Base-by-base conservation (phyloP, 1,140 invertebrate species). In the Apocrypta bakeri region DNA sequence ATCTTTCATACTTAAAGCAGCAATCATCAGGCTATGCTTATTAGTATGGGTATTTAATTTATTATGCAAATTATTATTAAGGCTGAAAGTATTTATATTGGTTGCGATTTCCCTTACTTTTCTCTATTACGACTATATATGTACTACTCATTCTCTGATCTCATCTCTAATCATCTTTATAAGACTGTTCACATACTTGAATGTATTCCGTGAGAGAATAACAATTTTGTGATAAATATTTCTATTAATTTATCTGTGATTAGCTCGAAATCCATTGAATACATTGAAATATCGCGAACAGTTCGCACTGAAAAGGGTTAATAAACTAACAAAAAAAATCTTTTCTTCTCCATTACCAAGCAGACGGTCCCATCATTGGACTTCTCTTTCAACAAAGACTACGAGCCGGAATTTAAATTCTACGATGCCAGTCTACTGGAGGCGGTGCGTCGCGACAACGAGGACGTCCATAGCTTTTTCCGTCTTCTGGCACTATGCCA, bases 331-430 rank as follows among this genome's bases (percentile, higher is more conserved):
- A 2, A 84, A 37, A 74, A 37, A 81, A 74, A 17, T 11, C 81
- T 24, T 37, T 9, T 80, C 29, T 68, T 25, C 14, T 4, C 24
- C 9, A 66, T n/a, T 84, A 83, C 42, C 83, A 92, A 93, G 4
- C 90, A 97, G 96, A 93, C 93, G 81, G 93, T 95, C 33, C 94
- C 95, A 87, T 94, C 95, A 37, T 91, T 99, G 79, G 98, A 99
- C 91, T 99, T 99, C 89, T 99, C 98, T 0, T 95, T 95, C 87
- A 99, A 99, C 93, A 95, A 95, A 21, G 96, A 98, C 88, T 96
- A 96, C 89, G 99, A 99, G 92, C 93, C 95, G 11, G 96, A 95
- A 42, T 99, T 99, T 92, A 95, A 95, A 85, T 99, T 99, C 93
- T 99, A 98, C 91, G 99, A 99, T 92, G 92, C 94, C 63, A 94